Percentiles rank a stretch among this genome's conserved stretches.
Conservation (phyloP, 35 echinoderm and acorn worm species). For the Holothuria glaberrima region DNA sequence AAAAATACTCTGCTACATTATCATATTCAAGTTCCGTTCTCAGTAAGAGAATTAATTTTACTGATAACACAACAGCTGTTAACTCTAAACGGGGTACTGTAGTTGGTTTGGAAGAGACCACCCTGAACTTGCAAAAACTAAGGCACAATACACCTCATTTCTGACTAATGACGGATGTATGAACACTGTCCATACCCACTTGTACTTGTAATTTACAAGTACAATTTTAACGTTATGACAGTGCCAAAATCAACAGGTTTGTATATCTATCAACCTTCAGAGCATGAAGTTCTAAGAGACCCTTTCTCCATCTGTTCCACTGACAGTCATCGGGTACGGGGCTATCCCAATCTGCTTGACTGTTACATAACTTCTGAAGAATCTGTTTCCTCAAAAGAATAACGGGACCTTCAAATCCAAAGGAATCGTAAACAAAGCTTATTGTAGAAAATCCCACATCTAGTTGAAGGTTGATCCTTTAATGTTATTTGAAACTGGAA, state of each 20-base stretch:
- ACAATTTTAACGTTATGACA: not conserved
- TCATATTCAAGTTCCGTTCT: conserved; percentile 65
- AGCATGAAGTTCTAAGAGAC: not conserved
- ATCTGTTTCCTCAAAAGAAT: conserved; percentile 67
- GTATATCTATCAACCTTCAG: conserved; percentile 26
- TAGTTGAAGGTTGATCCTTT: conserved; percentile 50
- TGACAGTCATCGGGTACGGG: conserved; percentile 26
- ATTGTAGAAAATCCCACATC: conserved; percentile 55
- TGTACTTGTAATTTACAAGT: conserved; percentile 23
- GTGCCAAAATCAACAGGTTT: conserved; percentile 37
- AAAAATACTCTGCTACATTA: conserved; percentile 56
- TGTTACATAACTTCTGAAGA: conserved; percentile 65
- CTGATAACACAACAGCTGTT: conserved; percentile 34
- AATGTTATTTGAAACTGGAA: conserved; percentile 52
- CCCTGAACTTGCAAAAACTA: conserved; percentile 69
- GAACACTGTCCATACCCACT: conserved; percentile 49
- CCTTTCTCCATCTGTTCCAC: conserved; percentile 57
- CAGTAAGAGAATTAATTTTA: conserved; percentile 28
- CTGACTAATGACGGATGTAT: conserved; percentile 46
- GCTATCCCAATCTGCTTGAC: conserved; percentile 68
- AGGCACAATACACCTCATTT: not conserved
- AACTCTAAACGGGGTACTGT: conserved; percentile 75
- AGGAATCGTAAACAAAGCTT: conserved; percentile 69
- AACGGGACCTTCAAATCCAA: conserved; percentile 70
- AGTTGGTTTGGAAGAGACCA: conserved; percentile 57